Evolutionary conservation across 1,140 invertebrate species (phyloP), one percentile per base, ranked within the genome.

Genomic region (Conopomorpha cramerella): DNA sequence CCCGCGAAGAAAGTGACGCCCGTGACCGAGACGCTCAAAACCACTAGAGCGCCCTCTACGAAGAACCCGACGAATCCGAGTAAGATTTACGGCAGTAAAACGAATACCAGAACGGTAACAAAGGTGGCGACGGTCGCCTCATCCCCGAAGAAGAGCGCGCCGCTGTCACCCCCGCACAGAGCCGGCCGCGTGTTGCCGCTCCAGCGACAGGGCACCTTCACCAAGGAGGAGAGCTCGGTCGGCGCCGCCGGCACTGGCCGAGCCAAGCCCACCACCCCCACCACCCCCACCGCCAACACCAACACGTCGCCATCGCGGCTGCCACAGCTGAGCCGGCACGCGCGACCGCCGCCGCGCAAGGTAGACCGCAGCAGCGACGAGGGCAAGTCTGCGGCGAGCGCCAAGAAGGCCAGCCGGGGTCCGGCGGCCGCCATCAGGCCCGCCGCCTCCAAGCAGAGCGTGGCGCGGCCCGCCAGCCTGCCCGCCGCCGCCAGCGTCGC

Each of bases 151-250:
- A 67, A 74, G 41, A 39, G 51, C 3, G 54, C 56, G 0, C 60
- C 49, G 30, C 55, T 50, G 42, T 55, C 57, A 1, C 57, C 55
- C 38, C 38, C 48, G 29, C 41, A 70, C 59, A 40, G 72, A 66
- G 37, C 38, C 25, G 41, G 39, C 3, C 68, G 66, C 36, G 63
- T 63, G 2, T 27, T 67, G 33, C 74, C 83, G 1, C 54, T 89
- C 6, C 87, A 89, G 34, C 82, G 92, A 25, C 91, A 95, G 62
- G 91, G 90, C 14, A 95, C 92, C 0, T 95, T 95, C 57, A 91
- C 90, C 0, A 93, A 93, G 66, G 90, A 93, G 43, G 87, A 90
- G 45, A 74, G 67, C 40, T 65, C 61, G 16, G 52, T 73, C 3
- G 77, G 80, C 3, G 59, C 79, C 2, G 45, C 52, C n/a, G 46